Evolutionary conservation across 2,888 invertebrate genomes (phyloP), one percentile per base, ranked within the genome.

Genomic region (Nemotelus nigrinus): DNA sequence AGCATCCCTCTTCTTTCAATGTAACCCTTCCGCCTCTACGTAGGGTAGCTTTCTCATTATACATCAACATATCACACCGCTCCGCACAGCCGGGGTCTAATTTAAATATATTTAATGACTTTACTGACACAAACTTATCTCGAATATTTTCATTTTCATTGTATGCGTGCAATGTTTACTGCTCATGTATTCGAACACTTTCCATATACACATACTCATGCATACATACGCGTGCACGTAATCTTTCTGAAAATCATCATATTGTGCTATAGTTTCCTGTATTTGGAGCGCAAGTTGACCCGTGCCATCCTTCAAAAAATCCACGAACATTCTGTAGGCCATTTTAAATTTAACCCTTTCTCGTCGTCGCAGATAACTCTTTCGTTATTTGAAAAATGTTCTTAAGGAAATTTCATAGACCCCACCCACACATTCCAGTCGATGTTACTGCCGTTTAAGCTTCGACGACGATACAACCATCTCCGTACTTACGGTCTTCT

Each of bases 241-340:
- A 25, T 25, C 25, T 25, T 25, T 25, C 25, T 25, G 25, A 25
- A 25, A 25, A 25, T 25, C 25, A 25, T 25, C 25, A 25, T 25
- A 25, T 25, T 25, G 25, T 25, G 25, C 25, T 25, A 25, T 25
- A 25, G 25, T 25, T 25, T 1, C 25, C 25, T 25, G 25, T 25
- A 25, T 25, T 25, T 43, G 10, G 43, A 57, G 25, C 57, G 43
- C 63, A 63, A 41, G 43, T 41, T 39, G 25, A 45, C 45, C 10
- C 63, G 39, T 8, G 41, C 63, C 74, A 74, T 74, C 63, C 43
- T 60, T 60, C 63, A 63, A 60, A 74, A 68, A 72, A 72, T 60
- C 25, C 63, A 63, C 74, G 2, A 74, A 74, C 48, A 48, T 74
- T 74, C 50, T 60, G 63, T 74, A 74, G 74, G 74, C 74, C 74